These are phyloP conservation scores for Drosophila nebulosa DNA, from an alignment of 1,140 invertebrate species.

Conservation along the genomic window DNA sequence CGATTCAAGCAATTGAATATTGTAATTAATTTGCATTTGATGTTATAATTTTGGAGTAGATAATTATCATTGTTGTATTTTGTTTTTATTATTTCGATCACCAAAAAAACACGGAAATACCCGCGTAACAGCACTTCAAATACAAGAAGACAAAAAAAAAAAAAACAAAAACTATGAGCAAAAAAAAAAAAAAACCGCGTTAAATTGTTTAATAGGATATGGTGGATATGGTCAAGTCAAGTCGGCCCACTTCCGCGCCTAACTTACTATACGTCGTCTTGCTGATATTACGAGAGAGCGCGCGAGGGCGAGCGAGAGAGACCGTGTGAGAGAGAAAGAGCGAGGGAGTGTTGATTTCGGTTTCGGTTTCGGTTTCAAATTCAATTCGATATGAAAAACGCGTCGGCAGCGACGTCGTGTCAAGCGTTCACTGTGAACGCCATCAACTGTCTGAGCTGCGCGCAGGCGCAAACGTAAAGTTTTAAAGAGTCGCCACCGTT, in stretches of 20 bases:
- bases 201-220: constrained; percentile 6
- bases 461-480: constrained; percentile 57
- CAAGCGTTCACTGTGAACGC: constrained; percentile 63
- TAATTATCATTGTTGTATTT: constrained; percentile 32
- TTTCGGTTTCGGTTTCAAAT: constrained; percentile 17
- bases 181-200: constrained; percentile 18
- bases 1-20: constrained; percentile 9
- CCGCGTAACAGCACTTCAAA: constrained; percentile 29
- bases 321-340: background rate
- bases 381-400: constrained; percentile 28
- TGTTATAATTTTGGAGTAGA: constrained; percentile 39
- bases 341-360: background rate
- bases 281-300: background rate
- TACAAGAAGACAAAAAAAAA: constrained; percentile 2
- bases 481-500: constrained; percentile 49
- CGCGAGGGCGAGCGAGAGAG: background rate
- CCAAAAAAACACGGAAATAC: constrained; percentile 56
- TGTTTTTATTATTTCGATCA: constrained; percentile 25
- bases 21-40: constrained; percentile 67
- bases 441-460: constrained; percentile 70
- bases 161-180: constrained; percentile 23
- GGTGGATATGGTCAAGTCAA: constrained; percentile 1
- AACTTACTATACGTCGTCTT: background rate
- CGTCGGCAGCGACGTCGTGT: constrained; percentile 35
- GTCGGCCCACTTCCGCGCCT: constrained; percentile 14